Evolutionary conservation across 2,113 vertebrate genomes (phyloP), one percentile per base, ranked within the genome.

Genomic region (Oceanodroma tethys): DNA sequence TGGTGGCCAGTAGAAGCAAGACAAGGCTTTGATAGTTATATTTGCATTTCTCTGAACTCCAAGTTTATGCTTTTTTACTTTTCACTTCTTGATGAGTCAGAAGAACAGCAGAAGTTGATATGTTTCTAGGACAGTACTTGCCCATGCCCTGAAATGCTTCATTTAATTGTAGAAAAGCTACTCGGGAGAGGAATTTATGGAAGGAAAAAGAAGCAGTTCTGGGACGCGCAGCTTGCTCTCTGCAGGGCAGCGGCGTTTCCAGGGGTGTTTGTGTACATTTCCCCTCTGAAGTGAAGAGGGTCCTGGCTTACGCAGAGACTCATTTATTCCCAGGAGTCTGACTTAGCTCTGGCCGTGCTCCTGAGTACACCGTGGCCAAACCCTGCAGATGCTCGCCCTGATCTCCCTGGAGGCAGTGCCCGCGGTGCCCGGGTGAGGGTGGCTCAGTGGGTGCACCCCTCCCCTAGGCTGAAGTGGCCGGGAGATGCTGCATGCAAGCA

Each of bases 281-380:
- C 10, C 5, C 6, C 16, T 40, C 40, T 45, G 58, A 81, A 81
- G 22, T 25, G 19, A 19, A 43, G 63, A 40, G 1, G 29, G 42
- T 84, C n/a, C 50, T 75, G 62, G 8, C 21, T 72, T 50, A 30
- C 22, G 14, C 8, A 42, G 19, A 48, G 58, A 48, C 16, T 36
- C 7, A 2, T 47, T 38, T 59, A 18, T 59, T 43, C n/a, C 25
- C 27, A 15, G 55, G 29, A 45, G 22, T n/a, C 50, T 75, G 55
- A 15, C 21, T 17, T 52, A 19, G 40, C 3, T 2, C n/a, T 38
- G 62, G 9, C 26, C 12, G 0, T 25, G 27, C 10, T 58, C 32
- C 50, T 26, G 47, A 27, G 21, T 4, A 9, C 3, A 2, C 11
- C 0, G 0, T 0, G 3, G 48, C 3, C 0, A 2, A n/a, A 40